These are phyloP conservation scores for Astyanax mexicanus DNA, from an alignment of 2,797 vertebrate genomes.

Conservation along the genomic window DNA sequence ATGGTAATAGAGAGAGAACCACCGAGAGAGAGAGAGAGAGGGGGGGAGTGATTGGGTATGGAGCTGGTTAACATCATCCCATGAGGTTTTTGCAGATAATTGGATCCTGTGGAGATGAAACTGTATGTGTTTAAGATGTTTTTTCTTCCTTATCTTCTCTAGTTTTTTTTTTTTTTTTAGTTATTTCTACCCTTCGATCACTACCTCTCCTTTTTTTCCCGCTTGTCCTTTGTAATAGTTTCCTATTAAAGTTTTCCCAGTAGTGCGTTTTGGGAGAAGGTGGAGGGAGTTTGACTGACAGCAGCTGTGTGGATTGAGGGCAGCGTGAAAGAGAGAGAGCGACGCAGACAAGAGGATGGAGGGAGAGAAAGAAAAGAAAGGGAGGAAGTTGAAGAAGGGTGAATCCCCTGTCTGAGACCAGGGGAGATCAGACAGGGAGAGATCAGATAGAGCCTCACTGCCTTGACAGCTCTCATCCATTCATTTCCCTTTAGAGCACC, in stretches of 20 bases:
- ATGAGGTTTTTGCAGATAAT: constrained; percentile 2
- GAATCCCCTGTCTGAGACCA: constrained; percentile 35
- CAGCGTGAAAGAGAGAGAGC: constrained; percentile 1
- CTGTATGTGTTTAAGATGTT: background rate
- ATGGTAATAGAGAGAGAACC: background rate
- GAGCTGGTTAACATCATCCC: background rate
- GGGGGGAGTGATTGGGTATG: background rate
- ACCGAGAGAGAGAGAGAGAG: constrained; percentile 1
- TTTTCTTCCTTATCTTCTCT: background rate
- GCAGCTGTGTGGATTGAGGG: constrained; percentile 43
- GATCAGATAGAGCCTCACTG: constrained; percentile 47
- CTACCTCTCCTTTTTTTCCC: background rate
- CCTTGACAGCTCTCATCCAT: constrained; percentile 44
- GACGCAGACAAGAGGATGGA: background rate
- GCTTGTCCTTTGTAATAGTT: background rate
- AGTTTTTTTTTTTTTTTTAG: no score
- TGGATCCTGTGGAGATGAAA: constrained; percentile 2
- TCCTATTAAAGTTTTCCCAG: background rate
- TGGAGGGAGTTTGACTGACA: constrained; percentile 37
- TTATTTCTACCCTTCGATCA: background rate
- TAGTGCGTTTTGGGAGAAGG: background rate
- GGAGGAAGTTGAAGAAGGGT: constrained; percentile 9
- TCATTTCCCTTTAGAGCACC: constrained; percentile 48
- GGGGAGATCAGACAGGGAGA: constrained; percentile 38
- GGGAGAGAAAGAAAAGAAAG: constrained; percentile 12